Evolutionary conservation across 2,797 vertebrate genomes (phyloP), one percentile per base, ranked within the genome.

Genomic region (Sebastiscus albofasciatus): DNA sequence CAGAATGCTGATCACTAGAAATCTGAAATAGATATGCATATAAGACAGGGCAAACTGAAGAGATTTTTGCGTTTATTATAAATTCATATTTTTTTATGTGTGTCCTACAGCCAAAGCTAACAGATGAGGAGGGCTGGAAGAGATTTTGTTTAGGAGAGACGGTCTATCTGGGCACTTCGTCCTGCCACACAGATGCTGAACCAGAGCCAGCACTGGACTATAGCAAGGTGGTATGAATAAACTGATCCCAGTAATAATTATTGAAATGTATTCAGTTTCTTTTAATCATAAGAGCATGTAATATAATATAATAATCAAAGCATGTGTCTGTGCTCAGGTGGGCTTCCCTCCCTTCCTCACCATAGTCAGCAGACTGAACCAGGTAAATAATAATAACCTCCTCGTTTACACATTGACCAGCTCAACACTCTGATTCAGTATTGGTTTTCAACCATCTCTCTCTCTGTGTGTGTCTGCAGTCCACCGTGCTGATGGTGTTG

Each of bases 331-430:
- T 61, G 10, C 68, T 59, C 92, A 99, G 98, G 89, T 98, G 82
- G 98, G 99, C 61, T 99, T 99, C 91, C 98, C 98, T 76, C 98
- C 99, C 22, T 95, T 99, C 86, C 95, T 98, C 42, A 99, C 96
- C 89, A 99, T 99, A 65, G 96, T 98, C 80, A 99, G 98, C 95
- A 97, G 97, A 93, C 96, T 99, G 91, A 98, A 94, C 92, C 98
- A 99, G 97, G 98, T 99, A 95, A 92, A 60, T 27, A 7, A 60
- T 27, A 7, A 60, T 27, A 8, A 36, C 26, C 10, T 13, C 14
- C 14, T 9, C 2, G 2, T 29, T 26, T 2, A 58, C 1, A 54
- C 46, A 16, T 24, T 2, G 52, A 60, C 8, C 39, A 24, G 18
- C 36, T 34, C 31, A 67, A 4, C 9, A 70, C 1, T 42, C 13